A percentile compares a stretch with the other conserved stretches of the same genome.
Conservation (phyloP, 2,888 invertebrate genomes). For the Sympetrum striolatum region DNA sequence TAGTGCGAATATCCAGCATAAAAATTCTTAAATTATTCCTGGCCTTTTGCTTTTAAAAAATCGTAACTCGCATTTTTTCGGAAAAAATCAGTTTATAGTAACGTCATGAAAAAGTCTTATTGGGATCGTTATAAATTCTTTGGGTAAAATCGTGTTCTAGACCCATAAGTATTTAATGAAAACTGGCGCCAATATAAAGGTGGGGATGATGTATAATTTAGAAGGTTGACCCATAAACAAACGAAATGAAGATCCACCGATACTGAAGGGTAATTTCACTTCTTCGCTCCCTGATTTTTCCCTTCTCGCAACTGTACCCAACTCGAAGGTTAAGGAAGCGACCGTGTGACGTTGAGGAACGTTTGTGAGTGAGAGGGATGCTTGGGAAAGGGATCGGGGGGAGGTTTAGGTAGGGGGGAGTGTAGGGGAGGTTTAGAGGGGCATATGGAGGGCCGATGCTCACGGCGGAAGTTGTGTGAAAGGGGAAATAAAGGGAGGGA, state of each 20-base stretch:
- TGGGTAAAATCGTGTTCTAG: no score
- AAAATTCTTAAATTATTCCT: no score
- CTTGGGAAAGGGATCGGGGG: neutral
- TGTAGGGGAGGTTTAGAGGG: no score
- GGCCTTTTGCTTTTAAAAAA: no score
- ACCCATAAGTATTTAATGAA: no score
- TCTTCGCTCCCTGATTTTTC: neutral
- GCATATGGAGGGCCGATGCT: neutral
- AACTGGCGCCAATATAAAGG: no score
- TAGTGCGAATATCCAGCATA: no score
- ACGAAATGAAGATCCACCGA: neutral
- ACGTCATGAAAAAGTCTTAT: no score
- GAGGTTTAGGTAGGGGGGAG: neutral
- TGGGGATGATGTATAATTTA: no score
- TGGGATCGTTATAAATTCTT: no score
- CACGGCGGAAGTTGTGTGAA: neutral
- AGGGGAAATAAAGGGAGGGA: neutral
- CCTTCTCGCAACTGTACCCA: neutral
- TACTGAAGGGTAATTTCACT: neutral
- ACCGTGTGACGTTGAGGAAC: neutral
- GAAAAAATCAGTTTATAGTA: no score
- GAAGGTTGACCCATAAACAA: neutral
- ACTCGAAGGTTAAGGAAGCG: neutral
- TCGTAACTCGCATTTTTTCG: no score
- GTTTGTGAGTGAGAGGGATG: neutral